Base-by-base conservation (phyloP, 1,140 invertebrate genomes). In the Asobara japonica region DNA sequence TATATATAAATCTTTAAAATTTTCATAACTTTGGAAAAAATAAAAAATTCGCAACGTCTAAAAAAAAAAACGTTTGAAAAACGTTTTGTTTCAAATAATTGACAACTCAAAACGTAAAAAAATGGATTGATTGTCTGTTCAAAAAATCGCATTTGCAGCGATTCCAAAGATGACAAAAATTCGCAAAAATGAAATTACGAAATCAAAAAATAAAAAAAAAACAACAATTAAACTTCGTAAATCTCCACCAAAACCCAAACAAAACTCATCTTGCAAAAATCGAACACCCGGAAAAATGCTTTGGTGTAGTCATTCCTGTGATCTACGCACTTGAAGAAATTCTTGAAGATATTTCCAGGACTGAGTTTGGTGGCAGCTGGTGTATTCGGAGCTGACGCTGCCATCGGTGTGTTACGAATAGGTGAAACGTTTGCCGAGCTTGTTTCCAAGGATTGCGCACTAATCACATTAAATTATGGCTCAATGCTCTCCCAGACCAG, bases 301-400 rank as follows among this genome's bases (percentile, higher is more conserved):
- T 82, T 4, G 31, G n/a, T 76, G 78, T 78, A n/a, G n/a, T 78
- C 69, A 66, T 56, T 72, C 65, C 48, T 20, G 33, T 22, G 31
- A 69, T 76, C 80, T 84, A 87, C 85, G 85, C 86, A 97, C 95
- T 97, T 97, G 93, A 96, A 96, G 91, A 96, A 96, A 91, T 95
- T 96, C 90, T 96, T 97, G 91, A 97, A 95, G 89, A 96, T 95
- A 90, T 94, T 94, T 84, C 93, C 92, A 33, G 94, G 92, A 82
- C 93, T 94, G 84, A 95, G 91, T 87, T 94, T 94, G 83, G 91
- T 93, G 77, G 89, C 89, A 75, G 89, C 88, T 65, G 90, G 89
- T 69, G 90, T 89, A 67, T 89, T 89, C 27, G 90, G 89, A 70
- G 89, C 90, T 75, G 87, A 84, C 74, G 88, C 84, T 71, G 89